Conservation (phyloP, 1,140 invertebrate species). For the Sarcophaga peregrina region DNA sequence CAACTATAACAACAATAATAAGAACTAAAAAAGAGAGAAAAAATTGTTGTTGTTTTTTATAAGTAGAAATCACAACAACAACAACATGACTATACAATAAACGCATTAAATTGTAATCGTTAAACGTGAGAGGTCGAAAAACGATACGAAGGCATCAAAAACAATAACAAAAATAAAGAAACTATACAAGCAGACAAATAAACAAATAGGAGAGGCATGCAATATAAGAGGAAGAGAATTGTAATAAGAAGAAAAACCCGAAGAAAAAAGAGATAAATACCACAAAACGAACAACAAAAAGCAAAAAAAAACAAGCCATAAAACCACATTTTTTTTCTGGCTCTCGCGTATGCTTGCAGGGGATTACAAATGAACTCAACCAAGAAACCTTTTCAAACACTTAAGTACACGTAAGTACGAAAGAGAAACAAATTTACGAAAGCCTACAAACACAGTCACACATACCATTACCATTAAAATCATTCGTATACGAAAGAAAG, state of each 20-base stretch:
- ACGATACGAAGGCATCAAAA: neutral
- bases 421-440: neutral
- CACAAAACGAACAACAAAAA: neutral
- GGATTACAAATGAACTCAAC: too few relatives aligned
- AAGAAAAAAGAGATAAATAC: neutral
- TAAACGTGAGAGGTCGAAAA: conserved; percentile 24
- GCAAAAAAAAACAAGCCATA: neutral
- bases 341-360: too few relatives aligned
- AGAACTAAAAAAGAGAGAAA: neutral
- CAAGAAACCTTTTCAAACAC: too few relatives aligned
- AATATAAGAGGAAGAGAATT: neutral
- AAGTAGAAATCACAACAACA: too few relatives aligned
- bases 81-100: neutral
- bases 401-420: too few relatives aligned
- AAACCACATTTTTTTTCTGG: neutral
- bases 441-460: neutral
- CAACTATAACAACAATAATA: neutral
- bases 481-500: conserved; percentile 3
- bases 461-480: neutral
- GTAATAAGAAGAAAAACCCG: neutral
- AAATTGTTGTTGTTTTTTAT: neutral
- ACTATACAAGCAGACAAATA: too few relatives aligned
- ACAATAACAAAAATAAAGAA: neutral
- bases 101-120: conserved; percentile 18
- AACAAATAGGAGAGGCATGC: too few relatives aligned